phyloP scores from a whole-genome alignment of 2,888 invertebrate genomes.

The Drosophila lutescens region DNA sequence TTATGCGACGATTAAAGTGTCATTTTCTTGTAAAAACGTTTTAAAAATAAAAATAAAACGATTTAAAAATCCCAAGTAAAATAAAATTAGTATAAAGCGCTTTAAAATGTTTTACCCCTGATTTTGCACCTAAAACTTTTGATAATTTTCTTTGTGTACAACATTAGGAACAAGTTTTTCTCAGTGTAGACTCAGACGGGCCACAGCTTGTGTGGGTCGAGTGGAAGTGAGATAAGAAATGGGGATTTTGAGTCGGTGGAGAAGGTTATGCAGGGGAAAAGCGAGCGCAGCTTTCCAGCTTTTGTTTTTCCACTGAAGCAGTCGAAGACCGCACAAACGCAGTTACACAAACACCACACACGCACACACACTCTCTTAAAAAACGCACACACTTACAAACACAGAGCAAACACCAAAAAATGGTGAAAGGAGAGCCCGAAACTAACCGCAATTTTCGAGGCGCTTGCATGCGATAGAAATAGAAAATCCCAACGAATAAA shows the following conservation, averaged over 20 bases:
- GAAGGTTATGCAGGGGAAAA: slow-evolving; percentile 45
- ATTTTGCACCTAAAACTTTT: too few relatives aligned
- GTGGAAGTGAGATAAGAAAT: slow-evolving; percentile 31
- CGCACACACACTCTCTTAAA: slow-evolving; percentile 2
- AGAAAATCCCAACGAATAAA: slow-evolving; percentile 30
- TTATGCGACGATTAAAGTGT: too few relatives aligned
- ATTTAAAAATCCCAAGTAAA: too few relatives aligned
- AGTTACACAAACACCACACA: slow-evolving; percentile 58
- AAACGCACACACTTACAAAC: slow-evolving; percentile 6
- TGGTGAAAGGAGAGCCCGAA: slow-evolving; percentile 46
- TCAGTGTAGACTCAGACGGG: slow-evolving; percentile 49
- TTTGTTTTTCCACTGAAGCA: slow-evolving; percentile 71
- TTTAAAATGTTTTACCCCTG: too few relatives aligned
- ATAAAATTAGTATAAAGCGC: too few relatives aligned
- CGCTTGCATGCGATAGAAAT: slow-evolving; percentile 71
- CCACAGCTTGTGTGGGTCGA: slow-evolving; percentile 70
- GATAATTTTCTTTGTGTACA: too few relatives aligned
- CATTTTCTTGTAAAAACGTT: too few relatives aligned
- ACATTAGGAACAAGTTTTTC: too few relatives aligned
- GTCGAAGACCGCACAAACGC: slow-evolving; percentile 69
- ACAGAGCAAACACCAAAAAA: slow-evolving; percentile 51
- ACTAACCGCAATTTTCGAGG: slow-evolving; percentile 80
- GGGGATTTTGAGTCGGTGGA: slow-evolving; percentile 4
- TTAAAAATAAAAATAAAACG: too few relatives aligned
- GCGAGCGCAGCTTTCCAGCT: slow-evolving; percentile 75